Conservation (phyloP, 2,888 invertebrate genomes). For the Eilema griseolum region DNA sequence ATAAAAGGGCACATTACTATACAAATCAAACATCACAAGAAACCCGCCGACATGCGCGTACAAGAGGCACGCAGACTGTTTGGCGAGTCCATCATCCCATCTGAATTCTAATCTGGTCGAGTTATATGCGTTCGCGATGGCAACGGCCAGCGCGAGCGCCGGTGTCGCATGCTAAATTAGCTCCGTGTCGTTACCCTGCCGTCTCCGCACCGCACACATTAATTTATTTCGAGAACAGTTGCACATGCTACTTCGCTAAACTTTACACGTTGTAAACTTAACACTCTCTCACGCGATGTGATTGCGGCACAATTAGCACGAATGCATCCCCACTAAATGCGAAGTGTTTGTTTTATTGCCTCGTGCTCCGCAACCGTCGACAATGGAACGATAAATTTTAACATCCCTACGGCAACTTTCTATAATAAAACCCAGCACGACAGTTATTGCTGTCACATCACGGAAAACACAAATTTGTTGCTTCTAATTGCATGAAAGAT, state of each 20-base stretch:
- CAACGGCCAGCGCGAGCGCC: conserved; percentile 24
- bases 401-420: conserved; percentile 51
- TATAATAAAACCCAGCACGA: conserved; percentile 56
- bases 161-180: conserved; percentile 56
- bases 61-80: conserved; percentile 64
- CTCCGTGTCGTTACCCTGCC: conserved; percentile 57
- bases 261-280: conserved; percentile 61
- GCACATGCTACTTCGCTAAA: conserved; percentile 62
- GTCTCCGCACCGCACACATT: conserved; percentile 53
- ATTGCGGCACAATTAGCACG: conserved; percentile 58
- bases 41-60: conserved; percentile 37
- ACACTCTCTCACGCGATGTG: conserved; percentile 47
- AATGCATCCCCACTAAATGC: conserved; percentile 48
- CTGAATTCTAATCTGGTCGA: conserved; percentile 39
- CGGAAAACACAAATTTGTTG: conserved; percentile 46
- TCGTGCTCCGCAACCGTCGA: conserved; percentile 37
- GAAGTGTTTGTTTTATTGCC: conserved; percentile 36
- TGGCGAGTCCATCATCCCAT: conserved; percentile 64
- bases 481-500: conserved; percentile 41
- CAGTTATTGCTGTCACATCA: conserved; percentile 51
- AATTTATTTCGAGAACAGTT: conserved; percentile 72
- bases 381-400: conserved; percentile 64
- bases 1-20: conserved; percentile 22
- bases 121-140: conserved; percentile 56
- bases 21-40: conserved; percentile 35